Percentiles rank a stretch among this genome's conserved stretches.
These are phyloP conservation scores for Pterocles gutturalis DNA, from an alignment of 2,113 vertebrate genomes.

Conservation along the genomic window DNA sequence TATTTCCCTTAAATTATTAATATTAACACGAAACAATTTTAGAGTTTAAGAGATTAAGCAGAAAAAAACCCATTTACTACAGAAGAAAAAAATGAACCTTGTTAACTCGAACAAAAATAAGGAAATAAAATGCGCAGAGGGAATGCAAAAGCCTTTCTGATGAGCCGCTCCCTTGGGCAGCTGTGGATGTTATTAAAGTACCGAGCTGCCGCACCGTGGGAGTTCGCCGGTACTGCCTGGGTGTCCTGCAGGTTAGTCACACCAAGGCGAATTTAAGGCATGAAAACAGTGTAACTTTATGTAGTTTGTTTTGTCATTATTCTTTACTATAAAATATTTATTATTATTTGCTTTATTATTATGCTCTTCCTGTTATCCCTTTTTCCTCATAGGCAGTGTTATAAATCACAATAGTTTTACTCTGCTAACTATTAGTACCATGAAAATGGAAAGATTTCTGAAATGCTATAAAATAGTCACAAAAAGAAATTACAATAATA, in stretches of 20 bases:
- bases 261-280: accelerated
- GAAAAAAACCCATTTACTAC: background rate
- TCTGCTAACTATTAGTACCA: background rate
- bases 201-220: background rate
- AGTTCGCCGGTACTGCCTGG: background rate
- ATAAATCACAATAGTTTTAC: background rate
- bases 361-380: background rate
- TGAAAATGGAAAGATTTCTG: background rate
- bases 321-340: background rate
- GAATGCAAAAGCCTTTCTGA: background rate
- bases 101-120: background rate
- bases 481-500: background rate
- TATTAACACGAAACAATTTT: background rate
- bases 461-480: background rate
- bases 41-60: slow-evolving; percentile 29
- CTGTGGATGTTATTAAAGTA: accelerated
- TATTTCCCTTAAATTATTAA: slow-evolving; percentile 39
- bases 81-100: background rate
- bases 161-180: background rate
- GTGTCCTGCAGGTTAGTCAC: accelerated
- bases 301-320: background rate
- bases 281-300: background rate
- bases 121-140: background rate
- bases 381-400: background rate
- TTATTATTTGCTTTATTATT: background rate